Evolutionary conservation across 2,888 invertebrate genomes (phyloP), one percentile per base, ranked within the genome.

Genomic region (Eupithecia pulchellata): DNA sequence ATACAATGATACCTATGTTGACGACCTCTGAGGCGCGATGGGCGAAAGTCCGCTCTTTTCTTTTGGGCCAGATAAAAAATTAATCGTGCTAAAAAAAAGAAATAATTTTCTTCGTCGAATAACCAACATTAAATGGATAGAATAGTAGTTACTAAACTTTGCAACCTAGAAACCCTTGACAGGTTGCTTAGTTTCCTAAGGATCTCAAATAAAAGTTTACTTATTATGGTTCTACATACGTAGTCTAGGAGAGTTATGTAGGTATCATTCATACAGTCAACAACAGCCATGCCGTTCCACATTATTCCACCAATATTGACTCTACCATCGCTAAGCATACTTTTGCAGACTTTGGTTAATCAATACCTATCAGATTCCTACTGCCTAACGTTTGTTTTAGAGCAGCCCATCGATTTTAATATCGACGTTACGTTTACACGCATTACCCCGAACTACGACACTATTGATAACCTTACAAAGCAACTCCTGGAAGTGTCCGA

Each of bases 351-450:
- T 34, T 82, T 94, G 66, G 74, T 89, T n/a, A 77, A 83, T 52
- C 77, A 86, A 61, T 91, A 89, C 80, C 79, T 94, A n/a, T 71
- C 74, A 58, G 75, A 82, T 39, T 86, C 91, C 13, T 87, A 86
- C 64, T 94, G 94, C 72, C 52, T 93, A n/a, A 84, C 89, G 2
- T 66, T 92, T 32, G 81, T 93, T 68, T 84, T 90, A 20, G 89
- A 93, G 39, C 74, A 76, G 42, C 74, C 83, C 25, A 69, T 90
- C 9, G 74, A 81, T 30, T 78, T 89, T 25, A 73, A 73, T 30
- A 71, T 81, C 11, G 73, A 84, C 34, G 73, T 75, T 29, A 82
- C 78, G 72, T 87, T 86, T 69, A 85, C 84, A 20, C 81, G 80
- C 66, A 80, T 92, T 29, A 69, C 74, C 39, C 82, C 83, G 4